Conservation (phyloP, 2,113 vertebrate genomes). For the Zosterops hypoxanthus region DNA sequence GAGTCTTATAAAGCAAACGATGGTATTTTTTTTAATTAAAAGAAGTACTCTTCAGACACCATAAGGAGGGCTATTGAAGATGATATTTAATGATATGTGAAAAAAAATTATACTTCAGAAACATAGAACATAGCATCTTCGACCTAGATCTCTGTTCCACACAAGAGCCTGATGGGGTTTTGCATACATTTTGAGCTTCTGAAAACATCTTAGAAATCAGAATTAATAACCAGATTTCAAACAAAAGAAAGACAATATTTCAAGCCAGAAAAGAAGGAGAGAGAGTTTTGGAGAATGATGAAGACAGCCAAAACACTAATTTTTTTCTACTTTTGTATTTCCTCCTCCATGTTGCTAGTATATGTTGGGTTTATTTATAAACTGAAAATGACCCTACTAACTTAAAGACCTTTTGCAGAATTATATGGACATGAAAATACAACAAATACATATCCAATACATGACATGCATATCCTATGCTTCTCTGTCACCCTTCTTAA, state of each 20-base stretch:
- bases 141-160: background rate
- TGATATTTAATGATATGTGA: background rate
- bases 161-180: background rate
- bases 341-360: background rate
- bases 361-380: background rate
- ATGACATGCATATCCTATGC: background rate
- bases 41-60: background rate
- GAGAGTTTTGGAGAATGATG: background rate
- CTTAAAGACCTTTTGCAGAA: background rate
- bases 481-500: background rate
- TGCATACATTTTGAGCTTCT: background rate
- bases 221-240: background rate
- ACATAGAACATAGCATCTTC: background rate
- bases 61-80: background rate
- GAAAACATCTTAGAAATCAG: background rate
- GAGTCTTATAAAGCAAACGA: background rate
- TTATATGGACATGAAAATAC: background rate
- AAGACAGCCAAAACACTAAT: rapidly evolving
- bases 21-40: background rate
- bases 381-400: background rate
- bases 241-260: background rate
- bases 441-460: background rate
- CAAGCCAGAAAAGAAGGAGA: background rate
- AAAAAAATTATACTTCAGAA: background rate
- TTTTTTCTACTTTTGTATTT: background rate